Conservation (phyloP, 2,113 vertebrate genomes). For the Rhombomys opimus region DNA sequence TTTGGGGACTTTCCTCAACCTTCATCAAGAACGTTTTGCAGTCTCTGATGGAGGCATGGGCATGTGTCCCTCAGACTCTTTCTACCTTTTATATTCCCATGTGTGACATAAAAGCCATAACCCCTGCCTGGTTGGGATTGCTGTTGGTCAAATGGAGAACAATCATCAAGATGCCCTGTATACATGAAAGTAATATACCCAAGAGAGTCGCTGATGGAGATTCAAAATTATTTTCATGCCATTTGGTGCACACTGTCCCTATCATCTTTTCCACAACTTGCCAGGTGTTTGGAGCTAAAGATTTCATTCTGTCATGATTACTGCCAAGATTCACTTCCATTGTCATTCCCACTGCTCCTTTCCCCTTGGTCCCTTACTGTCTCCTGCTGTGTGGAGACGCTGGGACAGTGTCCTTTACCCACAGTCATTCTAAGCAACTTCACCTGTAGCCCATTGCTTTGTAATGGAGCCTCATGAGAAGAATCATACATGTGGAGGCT, state of each 20-base stretch:
- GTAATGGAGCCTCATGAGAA: neutral
- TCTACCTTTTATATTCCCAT: neutral
- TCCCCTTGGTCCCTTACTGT: neutral
- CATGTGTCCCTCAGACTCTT: neutral
- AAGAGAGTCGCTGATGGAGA: too few species aligned
- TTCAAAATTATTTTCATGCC: neutral
- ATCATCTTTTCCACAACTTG: neutral
- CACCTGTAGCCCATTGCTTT: neutral
- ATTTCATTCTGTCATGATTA: neutral
- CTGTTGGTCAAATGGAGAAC: neutral
- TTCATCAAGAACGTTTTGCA: neutral
- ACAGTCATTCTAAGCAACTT: neutral
- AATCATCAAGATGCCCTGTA: neutral
- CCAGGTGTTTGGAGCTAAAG: too few species aligned
- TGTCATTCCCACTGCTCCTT: neutral
- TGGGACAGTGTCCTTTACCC: too few species aligned
- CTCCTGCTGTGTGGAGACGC: neutral
- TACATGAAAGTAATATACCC: neutral
- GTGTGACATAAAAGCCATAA: neutral
- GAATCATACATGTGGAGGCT: neutral
- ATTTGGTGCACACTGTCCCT: neutral
- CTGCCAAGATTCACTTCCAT: neutral
- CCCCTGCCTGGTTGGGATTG: fast-evolving
- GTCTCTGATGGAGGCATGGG: fast-evolving
- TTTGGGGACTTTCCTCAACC: neutral